Evolutionary conservation across 2,113 vertebrate species (phyloP).

Genomic region (Morone chrysops): DNA sequence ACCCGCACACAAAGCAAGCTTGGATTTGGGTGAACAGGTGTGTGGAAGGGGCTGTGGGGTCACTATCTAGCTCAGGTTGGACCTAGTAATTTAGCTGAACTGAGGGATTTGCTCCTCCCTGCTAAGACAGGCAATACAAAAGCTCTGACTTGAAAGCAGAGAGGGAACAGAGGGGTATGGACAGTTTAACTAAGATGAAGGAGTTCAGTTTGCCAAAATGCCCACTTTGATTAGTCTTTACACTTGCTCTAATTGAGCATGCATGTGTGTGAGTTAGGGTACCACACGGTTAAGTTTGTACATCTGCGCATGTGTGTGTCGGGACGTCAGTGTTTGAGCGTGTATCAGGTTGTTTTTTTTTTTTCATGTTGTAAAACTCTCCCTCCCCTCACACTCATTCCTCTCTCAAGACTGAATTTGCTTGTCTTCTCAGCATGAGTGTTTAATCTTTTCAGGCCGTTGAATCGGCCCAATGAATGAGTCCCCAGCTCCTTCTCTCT

Average conservation of each 20-base stretch:
- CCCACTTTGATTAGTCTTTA: constrained; percentile 82
- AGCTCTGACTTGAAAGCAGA: constrained; percentile 79
- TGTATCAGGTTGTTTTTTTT: constrained; percentile 61
- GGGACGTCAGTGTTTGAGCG: constrained; percentile 56
- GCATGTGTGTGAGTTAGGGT: constrained; percentile 68
- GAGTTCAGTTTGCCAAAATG: constrained; percentile 81
- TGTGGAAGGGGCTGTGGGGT: constrained; percentile 82
- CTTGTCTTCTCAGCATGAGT: constrained; percentile 99
- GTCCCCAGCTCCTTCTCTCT: constrained; percentile 95
- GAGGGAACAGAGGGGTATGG: constrained; percentile 78
- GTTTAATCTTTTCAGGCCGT: constrained; percentile 99
- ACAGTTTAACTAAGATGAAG: constrained; percentile 84
- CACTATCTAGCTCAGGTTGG: constrained; percentile 82
- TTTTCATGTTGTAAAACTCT: constrained; percentile 64
- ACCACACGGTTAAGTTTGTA: constrained; percentile 51
- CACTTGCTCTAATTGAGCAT: constrained; percentile 82
- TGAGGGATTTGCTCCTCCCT: constrained; percentile 79
- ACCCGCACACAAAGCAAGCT: constrained; percentile 57
- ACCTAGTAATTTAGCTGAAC: constrained; percentile 86
- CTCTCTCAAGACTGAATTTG: constrained; percentile 95
- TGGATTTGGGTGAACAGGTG: constrained; percentile 79
- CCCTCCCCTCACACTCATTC: constrained; percentile 88
- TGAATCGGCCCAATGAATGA: constrained; percentile 99
- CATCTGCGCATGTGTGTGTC: constrained; percentile 64
- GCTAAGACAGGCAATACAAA: constrained; percentile 80